These are phyloP conservation scores for Polydrusus cervinus DNA, from an alignment of 2,888 invertebrate species.

Conservation along the genomic window DNA sequence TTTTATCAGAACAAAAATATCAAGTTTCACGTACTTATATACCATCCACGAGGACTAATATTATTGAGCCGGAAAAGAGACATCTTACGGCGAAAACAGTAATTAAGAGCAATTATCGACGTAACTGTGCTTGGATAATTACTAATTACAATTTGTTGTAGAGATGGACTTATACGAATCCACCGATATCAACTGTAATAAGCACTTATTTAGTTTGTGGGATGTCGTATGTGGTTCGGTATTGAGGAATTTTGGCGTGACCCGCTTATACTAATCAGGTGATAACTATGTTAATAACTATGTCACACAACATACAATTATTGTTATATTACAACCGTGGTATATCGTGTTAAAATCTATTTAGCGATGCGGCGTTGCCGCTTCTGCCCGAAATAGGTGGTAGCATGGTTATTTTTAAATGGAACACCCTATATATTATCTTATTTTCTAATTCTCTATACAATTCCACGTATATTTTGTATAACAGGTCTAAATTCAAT, in stretches of 20 bases:
- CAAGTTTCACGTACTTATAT: constrained; percentile 42
- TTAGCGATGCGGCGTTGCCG: too few relatives aligned
- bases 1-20: constrained; percentile 45
- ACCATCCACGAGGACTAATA: constrained; percentile 34
- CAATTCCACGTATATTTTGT: too few relatives aligned
- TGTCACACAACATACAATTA: not conserved
- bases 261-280: not conserved
- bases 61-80: constrained; percentile 46
- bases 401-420: too few relatives aligned
- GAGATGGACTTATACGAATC: constrained; percentile 49
- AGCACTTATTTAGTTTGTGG: constrained; percentile 44
- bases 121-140: constrained; percentile 53
- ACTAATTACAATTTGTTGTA: constrained; percentile 49
- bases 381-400: too few relatives aligned
- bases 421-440: too few relatives aligned
- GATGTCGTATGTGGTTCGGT: constrained; percentile 34
- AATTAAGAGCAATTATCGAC: constrained; percentile 52
- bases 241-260: constrained; percentile 24
- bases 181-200: constrained; percentile 51
- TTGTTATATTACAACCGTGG: too few relatives aligned
- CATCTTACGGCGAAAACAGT: constrained; percentile 49
- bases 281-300: too few relatives aligned
- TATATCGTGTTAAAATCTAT: too few relatives aligned
- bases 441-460: too few relatives aligned
- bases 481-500: too few relatives aligned